Evolutionary conservation across 2,113 vertebrate species (phyloP).

Genomic region (Podilymbus podiceps): DNA sequence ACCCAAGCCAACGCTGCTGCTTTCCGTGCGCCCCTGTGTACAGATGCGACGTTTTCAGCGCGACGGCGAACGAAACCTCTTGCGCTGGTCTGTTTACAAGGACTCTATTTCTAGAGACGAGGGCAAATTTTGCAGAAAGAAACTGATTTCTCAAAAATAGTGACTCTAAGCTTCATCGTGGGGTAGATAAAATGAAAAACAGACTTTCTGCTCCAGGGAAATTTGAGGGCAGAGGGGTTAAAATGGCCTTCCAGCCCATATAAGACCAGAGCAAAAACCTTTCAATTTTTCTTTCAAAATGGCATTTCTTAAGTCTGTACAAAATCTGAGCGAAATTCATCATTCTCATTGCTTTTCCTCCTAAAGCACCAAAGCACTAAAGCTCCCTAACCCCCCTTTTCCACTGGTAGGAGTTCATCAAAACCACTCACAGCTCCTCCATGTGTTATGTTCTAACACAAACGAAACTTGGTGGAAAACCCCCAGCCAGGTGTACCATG

Average conservation of each 20-base stretch:
- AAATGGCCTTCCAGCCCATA: neutral
- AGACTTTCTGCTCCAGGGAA: neutral
- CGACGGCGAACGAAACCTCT: neutral
- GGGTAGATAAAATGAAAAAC: neutral
- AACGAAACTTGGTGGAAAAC: neutral
- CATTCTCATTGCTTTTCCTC: neutral
- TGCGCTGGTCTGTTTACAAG: neutral
- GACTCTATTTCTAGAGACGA: neutral
- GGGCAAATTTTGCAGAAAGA: neutral
- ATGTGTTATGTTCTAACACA: neutral
- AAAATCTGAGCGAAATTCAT: neutral
- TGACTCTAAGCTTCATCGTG: fast-evolving
- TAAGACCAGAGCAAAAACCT: neutral
- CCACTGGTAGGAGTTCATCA: neutral
- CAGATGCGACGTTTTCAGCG: neutral
- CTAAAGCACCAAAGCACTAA: neutral
- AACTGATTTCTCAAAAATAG: neutral
- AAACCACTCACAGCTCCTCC: neutral
- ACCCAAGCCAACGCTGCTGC: neutral
- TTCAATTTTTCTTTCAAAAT: neutral
- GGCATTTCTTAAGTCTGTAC: neutral
- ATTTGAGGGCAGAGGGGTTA: neutral
- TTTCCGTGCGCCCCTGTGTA: neutral
- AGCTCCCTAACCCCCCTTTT: neutral
- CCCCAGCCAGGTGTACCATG: neutral